Base-by-base conservation (phyloP, 1,140 invertebrate genomes). In the Drosophila virilis region DNA sequence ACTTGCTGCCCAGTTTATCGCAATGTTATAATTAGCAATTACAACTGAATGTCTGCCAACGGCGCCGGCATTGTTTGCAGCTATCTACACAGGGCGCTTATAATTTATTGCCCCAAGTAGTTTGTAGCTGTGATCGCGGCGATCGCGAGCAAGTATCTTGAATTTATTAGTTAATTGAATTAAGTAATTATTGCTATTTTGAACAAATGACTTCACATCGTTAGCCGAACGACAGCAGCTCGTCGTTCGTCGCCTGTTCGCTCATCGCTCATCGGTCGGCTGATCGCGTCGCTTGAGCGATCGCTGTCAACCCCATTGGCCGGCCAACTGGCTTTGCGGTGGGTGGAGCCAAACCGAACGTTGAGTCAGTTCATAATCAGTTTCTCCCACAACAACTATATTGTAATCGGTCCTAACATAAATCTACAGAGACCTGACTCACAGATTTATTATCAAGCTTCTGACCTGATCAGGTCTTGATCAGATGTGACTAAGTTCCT, bases 181-280 rank as follows among this genome's bases (percentile, higher is more conserved):
- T 82, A 82, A 83, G 77, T 84, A 79, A 83, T 83, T 83, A 73
- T 55, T 55, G 77, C 80, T 83, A 83, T 83, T 84, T 83, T 72
- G 15, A 65, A 62, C 59, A 50, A 73, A 65, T 84, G 80, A 84
- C 78, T 83, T 81, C 79, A 81, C 67, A 45, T 58, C 48, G 37
- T 12, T 15, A 38, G 28, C 65, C 66, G 57, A 50, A 13, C 57
- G 38, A 45, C 15, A 33, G 8, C 13, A 52, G 45, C 17, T 50
- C 51, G 60, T 58, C 71, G 40, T 28, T 55, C 42, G 38, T 48
- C 28, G 57, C 17, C 17, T 17, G 17, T 1, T 17, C 61, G 45
- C n/a, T 50, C 51, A 51, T 58, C 71, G 40, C 35, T 55, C 48
- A 45, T 48, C 28, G 57, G 33, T 55, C 45, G 62, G 17, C 54